Evolutionary conservation across 2,888 invertebrate species (phyloP).

Genomic region (Orthonevra nobilis): DNA sequence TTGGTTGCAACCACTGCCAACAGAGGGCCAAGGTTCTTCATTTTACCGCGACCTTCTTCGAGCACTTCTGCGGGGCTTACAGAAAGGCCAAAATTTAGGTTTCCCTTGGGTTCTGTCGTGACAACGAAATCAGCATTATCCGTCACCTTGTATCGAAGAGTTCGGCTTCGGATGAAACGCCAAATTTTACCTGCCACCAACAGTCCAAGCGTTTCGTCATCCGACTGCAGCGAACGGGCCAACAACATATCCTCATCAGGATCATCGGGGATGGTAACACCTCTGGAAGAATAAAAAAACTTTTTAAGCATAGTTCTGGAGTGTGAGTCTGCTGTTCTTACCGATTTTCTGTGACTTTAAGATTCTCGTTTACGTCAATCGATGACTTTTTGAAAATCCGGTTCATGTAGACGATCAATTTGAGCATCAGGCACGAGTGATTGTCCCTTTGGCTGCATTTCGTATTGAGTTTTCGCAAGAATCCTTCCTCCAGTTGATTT

Average conservation of each 20-base stretch:
- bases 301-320: no score
- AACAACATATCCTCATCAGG: conserved; percentile 83
- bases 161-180: conserved; percentile 88
- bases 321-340: no score
- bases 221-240: conserved; percentile 80
- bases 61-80: conserved; percentile 83
- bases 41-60: conserved; percentile 86
- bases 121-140: conserved; percentile 90
- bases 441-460: conserved; percentile 90
- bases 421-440: conserved; percentile 90
- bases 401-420: conserved; percentile 91
- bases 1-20: conserved; percentile 90
- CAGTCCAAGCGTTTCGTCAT: conserved; percentile 83
- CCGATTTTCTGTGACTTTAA: conserved; percentile 88
- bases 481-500: conserved; percentile 84
- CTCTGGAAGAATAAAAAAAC: conserved; percentile 72
- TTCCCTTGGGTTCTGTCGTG: conserved; percentile 85
- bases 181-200: conserved; percentile 88
- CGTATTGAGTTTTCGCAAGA: conserved; percentile 87
- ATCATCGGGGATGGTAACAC: conserved; percentile 78
- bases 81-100: conserved; percentile 84
- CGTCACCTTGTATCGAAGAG: conserved; percentile 88
- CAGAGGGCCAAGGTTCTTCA: conserved; percentile 87
- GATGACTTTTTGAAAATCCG: conserved; percentile 89
- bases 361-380: conserved; percentile 87